These are phyloP conservation scores for Gopherus flavomarginatus DNA, from an alignment of 2,113 vertebrate genomes.

Conservation along the genomic window DNA sequence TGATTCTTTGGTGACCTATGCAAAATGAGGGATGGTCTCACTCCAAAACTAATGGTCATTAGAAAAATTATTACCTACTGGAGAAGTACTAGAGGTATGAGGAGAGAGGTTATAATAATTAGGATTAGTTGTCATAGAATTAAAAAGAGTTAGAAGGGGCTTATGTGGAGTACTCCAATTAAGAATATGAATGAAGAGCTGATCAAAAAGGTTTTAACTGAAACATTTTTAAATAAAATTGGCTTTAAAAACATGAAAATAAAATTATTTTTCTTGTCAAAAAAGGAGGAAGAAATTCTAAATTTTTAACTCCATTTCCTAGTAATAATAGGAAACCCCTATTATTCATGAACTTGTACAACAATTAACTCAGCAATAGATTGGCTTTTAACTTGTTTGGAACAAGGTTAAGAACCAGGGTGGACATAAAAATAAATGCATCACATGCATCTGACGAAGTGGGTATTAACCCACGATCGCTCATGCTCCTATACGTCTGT, in stretches of 20 bases:
- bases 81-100: background rate
- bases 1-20: constrained; percentile 48
- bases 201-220: background rate
- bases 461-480: too few species aligned
- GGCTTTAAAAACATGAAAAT: accelerated
- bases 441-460: too few species aligned
- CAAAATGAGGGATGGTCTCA: constrained; percentile 45
- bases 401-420: background rate
- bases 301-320: background rate
- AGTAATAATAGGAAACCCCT: background rate
- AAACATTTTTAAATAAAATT: background rate
- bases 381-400: background rate
- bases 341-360: background rate
- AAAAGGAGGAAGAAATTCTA: background rate
- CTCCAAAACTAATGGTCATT: constrained; percentile 18
- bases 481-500: too few species aligned
- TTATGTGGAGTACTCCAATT: background rate
- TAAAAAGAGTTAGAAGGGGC: background rate
- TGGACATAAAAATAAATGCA: background rate
- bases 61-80: constrained; percentile 24
- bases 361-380: background rate
- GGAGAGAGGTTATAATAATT: background rate
- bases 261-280: background rate
- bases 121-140: background rate
- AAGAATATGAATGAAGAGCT: background rate